Percentiles rank a stretch among this genome's conserved stretches.
These are phyloP conservation scores for Semnopithecus entellus DNA, from an alignment of 2,113 vertebrate genomes.

Conservation along the genomic window DNA sequence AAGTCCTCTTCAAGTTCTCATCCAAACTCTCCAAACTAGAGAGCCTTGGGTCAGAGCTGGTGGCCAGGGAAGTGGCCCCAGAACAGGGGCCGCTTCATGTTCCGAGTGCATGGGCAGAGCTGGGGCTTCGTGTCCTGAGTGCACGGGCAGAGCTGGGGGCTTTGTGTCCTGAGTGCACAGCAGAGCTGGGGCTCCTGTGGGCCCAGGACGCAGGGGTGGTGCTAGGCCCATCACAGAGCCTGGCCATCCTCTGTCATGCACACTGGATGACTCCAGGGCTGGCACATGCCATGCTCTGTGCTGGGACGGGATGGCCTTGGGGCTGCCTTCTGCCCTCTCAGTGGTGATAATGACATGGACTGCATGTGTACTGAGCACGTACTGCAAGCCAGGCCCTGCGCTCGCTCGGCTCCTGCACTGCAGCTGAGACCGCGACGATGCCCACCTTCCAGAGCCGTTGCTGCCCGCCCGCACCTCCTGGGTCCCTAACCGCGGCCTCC, in stretches of 20 bases:
- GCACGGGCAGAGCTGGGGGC: neutral
- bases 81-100: neutral
- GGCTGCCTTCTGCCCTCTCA: neutral
- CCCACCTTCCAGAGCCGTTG: neutral
- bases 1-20: neutral
- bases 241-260: neutral
- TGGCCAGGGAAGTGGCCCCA: neutral
- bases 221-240: neutral
- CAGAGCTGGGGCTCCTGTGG: neutral
- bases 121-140: neutral
- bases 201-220: neutral
- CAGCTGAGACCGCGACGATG: neutral
- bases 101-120: neutral
- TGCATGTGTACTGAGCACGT: neutral
- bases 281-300: neutral
- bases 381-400: too few relatives aligned
- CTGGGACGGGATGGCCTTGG: neutral
- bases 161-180: too few relatives aligned
- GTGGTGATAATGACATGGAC: neutral
- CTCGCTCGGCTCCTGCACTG: neutral
- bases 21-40: neutral
- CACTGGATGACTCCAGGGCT: neutral
- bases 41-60: neutral
- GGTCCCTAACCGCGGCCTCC: neutral
- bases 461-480: neutral